Evolutionary conservation across 2,888 invertebrate species (phyloP).

Genomic region (Zaprionus lineosus): DNA sequence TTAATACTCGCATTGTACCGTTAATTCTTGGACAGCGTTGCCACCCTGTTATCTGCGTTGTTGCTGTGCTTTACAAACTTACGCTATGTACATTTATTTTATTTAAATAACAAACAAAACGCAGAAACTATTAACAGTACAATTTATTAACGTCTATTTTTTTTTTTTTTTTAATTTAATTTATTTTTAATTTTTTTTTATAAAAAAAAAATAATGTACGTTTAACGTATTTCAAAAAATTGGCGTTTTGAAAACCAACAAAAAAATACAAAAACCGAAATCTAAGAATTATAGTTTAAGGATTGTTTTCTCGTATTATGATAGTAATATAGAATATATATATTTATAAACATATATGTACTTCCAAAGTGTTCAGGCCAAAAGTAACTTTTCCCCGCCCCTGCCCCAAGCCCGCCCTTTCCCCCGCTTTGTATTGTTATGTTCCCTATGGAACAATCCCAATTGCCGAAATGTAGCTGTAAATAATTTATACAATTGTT

Average conservation of each 20-base stretch:
- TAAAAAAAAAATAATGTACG: conserved; percentile 24
- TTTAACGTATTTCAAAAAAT: conserved; percentile 40
- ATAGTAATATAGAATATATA: conserved; percentile 26
- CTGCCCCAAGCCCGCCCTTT: too few relatives aligned
- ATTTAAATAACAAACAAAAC: conserved; percentile 33
- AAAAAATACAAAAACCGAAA: conserved; percentile 1
- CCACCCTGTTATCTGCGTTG: neutral
- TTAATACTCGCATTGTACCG: neutral
- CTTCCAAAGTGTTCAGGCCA: conserved; percentile 79
- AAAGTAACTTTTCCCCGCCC: conserved; percentile 51
- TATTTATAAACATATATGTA: conserved; percentile 31
- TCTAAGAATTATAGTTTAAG: conserved; percentile 7
- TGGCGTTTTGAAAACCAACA: conserved; percentile 45
- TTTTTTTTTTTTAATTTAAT: conserved; percentile 26
- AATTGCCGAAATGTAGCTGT: too few relatives aligned
- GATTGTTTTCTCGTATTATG: conserved; percentile 48
- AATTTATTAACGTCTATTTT: conserved; percentile 38
- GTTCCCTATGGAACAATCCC: too few relatives aligned
- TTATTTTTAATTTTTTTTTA: conserved; percentile 27
- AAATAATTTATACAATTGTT: too few relatives aligned
- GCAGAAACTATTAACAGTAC: conserved; percentile 58
- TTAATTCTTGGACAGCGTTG: too few relatives aligned
- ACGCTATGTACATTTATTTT: conserved; percentile 25
- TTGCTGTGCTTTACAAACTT: neutral
- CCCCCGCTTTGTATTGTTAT: too few relatives aligned